Conservation (phyloP, 2,797 vertebrate species). For the Lepilemur ruficaudatus region DNA sequence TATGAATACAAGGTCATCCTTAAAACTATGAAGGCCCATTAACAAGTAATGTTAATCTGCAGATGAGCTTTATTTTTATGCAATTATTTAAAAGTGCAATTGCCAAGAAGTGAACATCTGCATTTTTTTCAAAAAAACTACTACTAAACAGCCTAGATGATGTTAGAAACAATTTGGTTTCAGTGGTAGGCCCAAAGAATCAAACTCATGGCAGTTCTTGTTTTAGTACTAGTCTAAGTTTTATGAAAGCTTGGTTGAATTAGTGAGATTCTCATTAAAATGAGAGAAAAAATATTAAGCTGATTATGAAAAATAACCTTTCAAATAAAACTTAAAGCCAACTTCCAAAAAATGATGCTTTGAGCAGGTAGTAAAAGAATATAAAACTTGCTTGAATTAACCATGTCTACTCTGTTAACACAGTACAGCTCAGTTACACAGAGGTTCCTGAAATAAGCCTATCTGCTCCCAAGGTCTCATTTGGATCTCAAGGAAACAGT, state of each 20-base stretch:
- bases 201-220: neutral
- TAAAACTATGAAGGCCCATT: neutral
- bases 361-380: neutral
- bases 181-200: conserved; percentile 13
- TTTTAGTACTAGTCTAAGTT: neutral
- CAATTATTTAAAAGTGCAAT: conserved; percentile 23
- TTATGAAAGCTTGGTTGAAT: neutral
- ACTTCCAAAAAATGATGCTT: neutral
- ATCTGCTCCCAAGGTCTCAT: neutral
- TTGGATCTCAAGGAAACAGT: neutral
- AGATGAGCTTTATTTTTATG: neutral
- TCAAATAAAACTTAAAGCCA: neutral
- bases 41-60: neutral
- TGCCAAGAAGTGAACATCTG: neutral
- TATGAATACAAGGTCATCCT: neutral
- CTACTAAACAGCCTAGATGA: neutral
- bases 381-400: conserved; percentile 15
- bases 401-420: neutral
- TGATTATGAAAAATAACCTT: conserved; percentile 33
- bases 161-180: conserved; percentile 7
- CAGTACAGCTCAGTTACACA: neutral
- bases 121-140: neutral
- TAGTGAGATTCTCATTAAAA: conserved; percentile 34
- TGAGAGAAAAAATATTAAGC: neutral
- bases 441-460: neutral